Evolutionary conservation across 2,113 vertebrate species (phyloP), one percentile per base, ranked within the genome.

Genomic region (Dolichotis patagonum): DNA sequence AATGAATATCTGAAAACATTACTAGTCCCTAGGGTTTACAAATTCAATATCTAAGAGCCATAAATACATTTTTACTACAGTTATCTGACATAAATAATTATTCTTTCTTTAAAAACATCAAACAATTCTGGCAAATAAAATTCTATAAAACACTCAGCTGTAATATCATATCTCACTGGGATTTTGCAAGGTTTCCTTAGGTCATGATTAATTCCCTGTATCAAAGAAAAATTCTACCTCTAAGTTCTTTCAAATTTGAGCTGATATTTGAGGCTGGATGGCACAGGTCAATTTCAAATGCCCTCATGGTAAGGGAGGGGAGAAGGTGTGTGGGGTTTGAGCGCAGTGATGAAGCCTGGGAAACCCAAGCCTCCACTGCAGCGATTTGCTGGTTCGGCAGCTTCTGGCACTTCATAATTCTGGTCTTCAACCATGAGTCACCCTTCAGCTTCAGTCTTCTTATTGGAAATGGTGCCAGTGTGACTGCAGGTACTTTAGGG

Each of bases 51-150:
- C 11, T 65, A 11, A 75, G 30, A 91, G 56, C 12, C 28, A 85
- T 43, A 86, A 96, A 67, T 87, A 88, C 2, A 58, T 88, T 92
- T 95, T 75, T 90, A 90, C 24, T 69, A 16, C 1, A 67, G 12
- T 96, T 94, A 35, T 2, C 73, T 94, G 78, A 91, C 52, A 69
- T 49, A 65, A 84, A 38, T 49, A 84, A 69, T 85, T 54, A 71
- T 54, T 77, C 60, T 80, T 85, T 78, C 75, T 62, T 85, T 87
- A 94, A n/a, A 91, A 82, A 71, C 80, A 63, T 91, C 73, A 60
- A 90, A 62, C 13, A 81, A 52, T 86, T 94, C 73, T 93, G 78
- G 35, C 38, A 91, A 91, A 52, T 67, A 94, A 90, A 88, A 93
- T 49, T 93, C 41, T 86, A 32, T 69, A 56, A 81, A 93, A 75